phyloP scores from a whole-genome alignment of 1,140 invertebrate species.

The Chymomyza costata region DNA sequence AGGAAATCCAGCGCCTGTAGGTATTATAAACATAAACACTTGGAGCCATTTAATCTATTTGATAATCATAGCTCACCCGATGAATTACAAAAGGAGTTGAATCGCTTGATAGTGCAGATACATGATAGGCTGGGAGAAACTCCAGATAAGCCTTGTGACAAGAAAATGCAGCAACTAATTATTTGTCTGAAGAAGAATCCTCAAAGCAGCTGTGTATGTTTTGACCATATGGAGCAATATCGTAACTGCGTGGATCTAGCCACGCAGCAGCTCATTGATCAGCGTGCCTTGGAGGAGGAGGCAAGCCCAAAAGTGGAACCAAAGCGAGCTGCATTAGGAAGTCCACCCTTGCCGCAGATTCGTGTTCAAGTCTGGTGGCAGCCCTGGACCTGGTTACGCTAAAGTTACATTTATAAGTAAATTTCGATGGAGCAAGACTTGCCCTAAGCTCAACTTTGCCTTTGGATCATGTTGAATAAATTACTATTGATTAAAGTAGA shows the following conservation, averaged over 20 bases:
- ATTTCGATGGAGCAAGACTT: too few species aligned
- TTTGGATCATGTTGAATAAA: too few species aligned
- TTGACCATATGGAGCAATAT: slow-evolving; percentile 43
- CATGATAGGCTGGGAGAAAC: too few species aligned
- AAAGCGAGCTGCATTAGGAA: too few species aligned
- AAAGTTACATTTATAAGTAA: too few species aligned
- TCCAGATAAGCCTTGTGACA: too few species aligned
- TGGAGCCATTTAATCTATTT: too few species aligned
- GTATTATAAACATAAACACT: neutral
- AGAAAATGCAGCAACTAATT: too few species aligned
- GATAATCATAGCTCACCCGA: slow-evolving; percentile 21
- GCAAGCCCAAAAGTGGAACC: slow-evolving; percentile 14
- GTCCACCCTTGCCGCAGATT: too few species aligned
- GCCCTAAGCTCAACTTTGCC: too few species aligned
- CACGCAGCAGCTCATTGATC: slow-evolving; percentile 37
- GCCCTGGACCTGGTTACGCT: slow-evolving; percentile 48
- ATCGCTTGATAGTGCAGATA: slow-evolving; percentile 28
- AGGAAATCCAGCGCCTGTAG: slow-evolving; percentile 51
- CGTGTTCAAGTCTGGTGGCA: slow-evolving; percentile 32
- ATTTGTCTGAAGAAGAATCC: slow-evolving; percentile 31
- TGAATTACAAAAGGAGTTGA: slow-evolving; percentile 38
- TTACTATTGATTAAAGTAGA: too few species aligned
- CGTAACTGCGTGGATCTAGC: slow-evolving; percentile 27
- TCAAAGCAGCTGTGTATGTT: slow-evolving; percentile 32
- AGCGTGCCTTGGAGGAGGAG: slow-evolving; percentile 1